Evolutionary conservation across 1,140 invertebrate genomes (phyloP).

Genomic region (Trachymyrmex cornetzi): DNA sequence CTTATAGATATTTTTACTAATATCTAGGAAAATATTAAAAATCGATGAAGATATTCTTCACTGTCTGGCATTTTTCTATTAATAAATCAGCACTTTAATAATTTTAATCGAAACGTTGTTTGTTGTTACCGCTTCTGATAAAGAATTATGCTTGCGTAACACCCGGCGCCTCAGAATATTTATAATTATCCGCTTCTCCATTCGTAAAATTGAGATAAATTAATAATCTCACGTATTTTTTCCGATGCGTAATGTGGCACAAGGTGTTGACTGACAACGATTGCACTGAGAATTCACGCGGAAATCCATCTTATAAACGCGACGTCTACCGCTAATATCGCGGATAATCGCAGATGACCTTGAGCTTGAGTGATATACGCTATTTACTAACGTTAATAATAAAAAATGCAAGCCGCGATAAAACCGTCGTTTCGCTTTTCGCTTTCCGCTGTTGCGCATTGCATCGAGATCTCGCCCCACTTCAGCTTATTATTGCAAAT

Average conservation of each 20-base stretch:
- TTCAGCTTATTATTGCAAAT: no score
- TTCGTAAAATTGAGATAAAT: background rate
- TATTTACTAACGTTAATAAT: constrained; percentile 46
- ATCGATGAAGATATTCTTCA: background rate
- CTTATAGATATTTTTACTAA: background rate
- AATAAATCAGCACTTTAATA: background rate
- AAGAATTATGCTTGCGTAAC: background rate
- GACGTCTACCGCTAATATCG: background rate
- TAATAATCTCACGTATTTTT: background rate
- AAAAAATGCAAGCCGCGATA: constrained; percentile 2
- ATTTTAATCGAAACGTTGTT: background rate
- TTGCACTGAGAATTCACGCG: constrained; percentile 35
- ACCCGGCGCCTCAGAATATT: background rate
- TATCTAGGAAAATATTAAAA: background rate
- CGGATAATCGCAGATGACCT: constrained; percentile 48
- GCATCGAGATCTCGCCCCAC: background rate
- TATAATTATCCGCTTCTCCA: background rate
- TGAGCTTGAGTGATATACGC: constrained; percentile 66
- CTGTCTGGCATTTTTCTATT: no score
- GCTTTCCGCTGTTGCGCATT: background rate
- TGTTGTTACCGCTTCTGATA: background rate
- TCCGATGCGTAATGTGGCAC: background rate
- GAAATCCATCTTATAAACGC: constrained; percentile 56
- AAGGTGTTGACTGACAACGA: constrained; percentile 16
- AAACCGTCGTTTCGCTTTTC: background rate